phyloP scores from a whole-genome alignment of 2,797 vertebrate genomes.

The Tokudaia tokunoshimensis region DNA sequence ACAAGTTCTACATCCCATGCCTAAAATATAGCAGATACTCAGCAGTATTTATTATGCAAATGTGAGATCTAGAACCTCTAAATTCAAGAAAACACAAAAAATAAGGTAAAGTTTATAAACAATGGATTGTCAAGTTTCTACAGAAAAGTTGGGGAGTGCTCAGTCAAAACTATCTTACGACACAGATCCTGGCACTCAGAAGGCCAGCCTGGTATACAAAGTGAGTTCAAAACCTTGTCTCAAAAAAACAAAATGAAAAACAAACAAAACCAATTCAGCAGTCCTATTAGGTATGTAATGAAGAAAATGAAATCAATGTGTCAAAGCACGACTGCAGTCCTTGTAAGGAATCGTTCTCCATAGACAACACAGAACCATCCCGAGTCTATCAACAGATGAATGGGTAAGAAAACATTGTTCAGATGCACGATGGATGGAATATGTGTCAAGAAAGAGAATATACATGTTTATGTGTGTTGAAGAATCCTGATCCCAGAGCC shows the following conservation, averaged over 20 bases:
- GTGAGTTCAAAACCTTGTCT: not conserved
- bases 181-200: not conserved
- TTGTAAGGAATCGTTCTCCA: not conserved
- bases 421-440: not conserved
- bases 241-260: not conserved
- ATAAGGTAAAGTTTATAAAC: not conserved
- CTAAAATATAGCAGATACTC: not conserved
- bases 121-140: not conserved
- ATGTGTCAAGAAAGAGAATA: not conserved
- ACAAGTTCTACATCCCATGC: not conserved
- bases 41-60: slow-evolving; percentile 21
- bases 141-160: not conserved
- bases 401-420: not conserved
- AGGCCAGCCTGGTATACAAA: not conserved
- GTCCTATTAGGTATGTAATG: not conserved
- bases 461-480: not conserved
- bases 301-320: not conserved
- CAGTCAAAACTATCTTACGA: not conserved
- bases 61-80: not conserved
- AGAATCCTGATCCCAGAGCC: not conserved
- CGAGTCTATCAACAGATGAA: not conserved
- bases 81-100: slow-evolving; percentile 12
- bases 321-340: no score
- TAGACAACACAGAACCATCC: not conserved
- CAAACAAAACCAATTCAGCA: not conserved